Conservation (phyloP, 2,113 vertebrate species). For the Ceyx melanurus region DNA sequence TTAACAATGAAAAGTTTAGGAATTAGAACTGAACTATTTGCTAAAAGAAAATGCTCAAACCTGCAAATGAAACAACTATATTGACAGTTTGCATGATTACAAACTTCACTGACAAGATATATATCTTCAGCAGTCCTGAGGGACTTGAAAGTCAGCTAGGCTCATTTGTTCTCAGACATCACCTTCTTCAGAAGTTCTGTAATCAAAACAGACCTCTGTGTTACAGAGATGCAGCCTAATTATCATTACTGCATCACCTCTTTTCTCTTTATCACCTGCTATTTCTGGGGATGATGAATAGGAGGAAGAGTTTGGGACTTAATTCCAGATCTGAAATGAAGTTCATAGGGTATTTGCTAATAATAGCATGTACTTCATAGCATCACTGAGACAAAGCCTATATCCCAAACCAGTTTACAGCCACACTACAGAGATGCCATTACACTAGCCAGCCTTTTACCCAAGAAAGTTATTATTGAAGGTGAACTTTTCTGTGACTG, state of each 20-base stretch:
- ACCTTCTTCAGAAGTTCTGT: not conserved
- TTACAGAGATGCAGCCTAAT: not conserved
- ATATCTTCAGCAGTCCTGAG: not conserved
- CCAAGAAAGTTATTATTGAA: not conserved
- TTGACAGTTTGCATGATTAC: not conserved
- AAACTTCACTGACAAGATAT: not conserved
- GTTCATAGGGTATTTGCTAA: not conserved
- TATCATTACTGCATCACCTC: not conserved
- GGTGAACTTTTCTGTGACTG: not conserved
- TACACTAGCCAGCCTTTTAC: not conserved
- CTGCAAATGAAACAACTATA: not conserved
- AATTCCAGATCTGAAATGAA: not conserved
- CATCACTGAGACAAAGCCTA: not conserved
- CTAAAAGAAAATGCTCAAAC: not conserved
- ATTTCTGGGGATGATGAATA: not conserved
- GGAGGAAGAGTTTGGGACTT: not conserved
- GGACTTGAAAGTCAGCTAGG: not conserved
- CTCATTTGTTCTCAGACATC: not conserved
- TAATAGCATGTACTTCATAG: not conserved
- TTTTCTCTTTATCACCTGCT: not conserved
- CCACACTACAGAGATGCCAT: not conserved
- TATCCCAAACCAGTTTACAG: not conserved
- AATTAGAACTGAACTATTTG: not conserved
- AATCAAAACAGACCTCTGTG: not conserved
- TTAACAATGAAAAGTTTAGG: not conserved